Conservation (phyloP, 2,113 vertebrate species). For the Junco hyemalis region DNA sequence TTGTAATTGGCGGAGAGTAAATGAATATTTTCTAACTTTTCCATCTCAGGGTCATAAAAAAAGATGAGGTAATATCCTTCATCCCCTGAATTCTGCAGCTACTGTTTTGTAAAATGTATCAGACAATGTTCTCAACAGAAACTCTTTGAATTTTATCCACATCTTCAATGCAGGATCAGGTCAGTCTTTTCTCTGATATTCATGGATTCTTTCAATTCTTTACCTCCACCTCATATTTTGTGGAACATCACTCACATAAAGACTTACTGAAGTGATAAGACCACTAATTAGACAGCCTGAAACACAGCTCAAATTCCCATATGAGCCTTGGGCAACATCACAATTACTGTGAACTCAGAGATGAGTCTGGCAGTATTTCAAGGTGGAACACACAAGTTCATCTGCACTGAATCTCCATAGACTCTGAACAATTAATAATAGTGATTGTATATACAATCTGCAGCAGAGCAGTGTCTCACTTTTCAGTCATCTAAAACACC, state of each 20-base stretch:
- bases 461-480: neutral
- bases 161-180: neutral
- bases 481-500: neutral
- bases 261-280: neutral
- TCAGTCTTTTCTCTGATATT: neutral
- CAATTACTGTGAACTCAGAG: neutral
- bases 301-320: neutral
- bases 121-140: neutral
- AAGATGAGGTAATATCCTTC: neutral
- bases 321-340: neutral
- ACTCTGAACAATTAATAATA: neutral
- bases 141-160: neutral
- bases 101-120: neutral
- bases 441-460: neutral
- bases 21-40: neutral
- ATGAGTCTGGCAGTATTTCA: neutral
- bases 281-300: neutral
- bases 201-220: neutral
- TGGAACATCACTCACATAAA: neutral
- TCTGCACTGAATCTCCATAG: neutral
- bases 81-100: neutral
- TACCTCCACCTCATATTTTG: fast-evolving
- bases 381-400: neutral
- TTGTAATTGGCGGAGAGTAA: neutral
- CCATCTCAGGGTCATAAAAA: neutral